Evolutionary conservation across 2,888 invertebrate genomes (phyloP), one percentile per base, ranked within the genome.

Genomic region (Neoascia interrupta): DNA sequence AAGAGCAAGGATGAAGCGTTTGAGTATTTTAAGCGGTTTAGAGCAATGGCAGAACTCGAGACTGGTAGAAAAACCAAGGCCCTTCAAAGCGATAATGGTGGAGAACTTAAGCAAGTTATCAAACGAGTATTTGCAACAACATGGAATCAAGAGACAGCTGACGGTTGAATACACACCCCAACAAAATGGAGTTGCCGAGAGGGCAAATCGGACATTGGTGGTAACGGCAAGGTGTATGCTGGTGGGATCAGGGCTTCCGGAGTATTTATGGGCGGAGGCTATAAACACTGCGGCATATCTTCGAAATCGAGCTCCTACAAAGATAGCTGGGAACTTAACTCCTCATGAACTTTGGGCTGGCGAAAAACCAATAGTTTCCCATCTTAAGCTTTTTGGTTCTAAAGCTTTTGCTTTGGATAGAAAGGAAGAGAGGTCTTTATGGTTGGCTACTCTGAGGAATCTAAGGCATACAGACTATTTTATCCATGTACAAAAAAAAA

Each of bases 181-280:
- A 13, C 83, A 83, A 60, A 84, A 84, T 41, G 83, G 83, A 10
- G 74, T 84, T 5, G 82, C 83, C 0, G 83, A 83, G 63, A 36
- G 84, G 5, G 79, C 74, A 5, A 84, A 84, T 36, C 19, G 82
- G 37, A 82, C 82, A 3, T 41, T 84, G 15, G 51, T 82, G 13
- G 84, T 83, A 15, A 82, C 81, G 53, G 80, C 82, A 4, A 70
- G 84, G 31, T 82, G 82, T 10, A 82, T 85, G 82, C 43, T 84
- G 8, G 31, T 82, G 3, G 82, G 82, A 23, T 66, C 83, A 8
- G 54, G 68, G 4, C 21, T 85, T 15, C 69, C 81, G 10, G 61
- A 83, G 31, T 28, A 37, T 4, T 79, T 84, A n/a, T 85, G 84
- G 83, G 84, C 82, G n/a, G 85, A 85, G 66, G 84, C 85, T n/a